These are phyloP conservation scores for Drosophila longiperda DNA, from an alignment of 2,888 invertebrate genomes.

Conservation along the genomic window DNA sequence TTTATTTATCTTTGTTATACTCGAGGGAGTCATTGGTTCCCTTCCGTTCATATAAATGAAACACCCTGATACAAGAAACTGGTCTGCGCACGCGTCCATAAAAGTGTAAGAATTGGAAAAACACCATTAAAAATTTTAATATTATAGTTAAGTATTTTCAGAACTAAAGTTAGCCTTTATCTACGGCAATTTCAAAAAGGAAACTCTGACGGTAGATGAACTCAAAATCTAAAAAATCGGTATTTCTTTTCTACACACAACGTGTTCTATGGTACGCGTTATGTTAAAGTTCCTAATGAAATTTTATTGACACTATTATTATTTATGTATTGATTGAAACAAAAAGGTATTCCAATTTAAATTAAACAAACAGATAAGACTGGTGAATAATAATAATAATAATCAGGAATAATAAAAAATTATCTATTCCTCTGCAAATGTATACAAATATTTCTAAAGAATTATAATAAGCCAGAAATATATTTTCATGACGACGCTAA, in stretches of 20 bases:
- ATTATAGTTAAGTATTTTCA: background rate
- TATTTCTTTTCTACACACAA: too few species aligned
- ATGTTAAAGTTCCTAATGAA: background rate
- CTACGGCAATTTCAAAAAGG: background rate
- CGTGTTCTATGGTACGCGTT: background rate
- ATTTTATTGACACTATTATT: background rate
- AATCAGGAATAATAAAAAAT: background rate
- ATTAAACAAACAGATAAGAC: background rate
- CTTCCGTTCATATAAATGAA: too few species aligned
- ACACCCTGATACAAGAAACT: background rate
- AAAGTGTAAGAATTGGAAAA: background rate
- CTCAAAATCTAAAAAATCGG: background rate
- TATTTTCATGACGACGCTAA: constrained; percentile 3
- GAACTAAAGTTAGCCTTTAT: background rate
- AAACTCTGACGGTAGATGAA: background rate
- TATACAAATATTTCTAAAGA: background rate
- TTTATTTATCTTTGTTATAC: constrained; percentile 48
- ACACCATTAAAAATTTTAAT: too few species aligned
- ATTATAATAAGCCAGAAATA: background rate
- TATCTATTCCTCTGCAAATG: background rate
- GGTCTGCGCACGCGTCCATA: background rate
- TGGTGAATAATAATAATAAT: background rate
- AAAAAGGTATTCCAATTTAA: background rate
- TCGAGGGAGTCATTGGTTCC: background rate
- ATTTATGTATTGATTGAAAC: background rate